phyloP scores from a whole-genome alignment of 2,888 invertebrate genomes.

The Conistra vaccinii region DNA sequence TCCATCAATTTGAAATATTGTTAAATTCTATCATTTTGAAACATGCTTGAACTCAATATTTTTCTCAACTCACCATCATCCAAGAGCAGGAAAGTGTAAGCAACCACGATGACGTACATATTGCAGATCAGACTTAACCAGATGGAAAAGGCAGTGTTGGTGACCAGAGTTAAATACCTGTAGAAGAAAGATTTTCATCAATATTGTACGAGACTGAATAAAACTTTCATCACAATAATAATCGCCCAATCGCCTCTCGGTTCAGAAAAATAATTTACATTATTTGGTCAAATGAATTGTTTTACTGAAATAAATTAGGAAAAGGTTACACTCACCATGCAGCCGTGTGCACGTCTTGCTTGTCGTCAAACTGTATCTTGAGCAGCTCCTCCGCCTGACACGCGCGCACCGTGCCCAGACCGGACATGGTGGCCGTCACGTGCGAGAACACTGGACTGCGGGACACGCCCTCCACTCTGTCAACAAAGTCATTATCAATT shows the following conservation, averaged over 20 bases:
- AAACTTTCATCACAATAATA: not conserved
- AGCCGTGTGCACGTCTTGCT: conserved; percentile 92
- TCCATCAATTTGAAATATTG: no score
- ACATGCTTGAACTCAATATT: not conserved
- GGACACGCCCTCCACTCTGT: conserved; percentile 89
- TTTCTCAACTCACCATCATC: conserved; percentile 88
- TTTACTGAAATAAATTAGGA: not conserved
- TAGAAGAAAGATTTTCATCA: not conserved
- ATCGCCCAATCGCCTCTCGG: not conserved
- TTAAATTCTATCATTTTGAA: conserved; percentile 2
- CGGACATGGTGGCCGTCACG: conserved; percentile 94
- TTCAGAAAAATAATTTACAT: not conserved
- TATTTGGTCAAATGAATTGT: not conserved
- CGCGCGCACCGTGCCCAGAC: conserved; percentile 94
- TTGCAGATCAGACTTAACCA: conserved; percentile 92
- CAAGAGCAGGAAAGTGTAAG: conserved; percentile 91
- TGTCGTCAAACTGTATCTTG: conserved; percentile 91
- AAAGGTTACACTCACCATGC: conserved; percentile 86
- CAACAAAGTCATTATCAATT: not conserved
- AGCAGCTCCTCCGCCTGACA: conserved; percentile 92
- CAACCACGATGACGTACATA: conserved; percentile 90
- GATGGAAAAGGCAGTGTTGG: conserved; percentile 92
- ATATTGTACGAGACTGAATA: not conserved
- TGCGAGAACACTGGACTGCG: conserved; percentile 96
- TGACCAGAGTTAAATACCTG: conserved; percentile 91